Conservation (phyloP, 2,888 invertebrate species). For the Frankliniella fusca region DNA sequence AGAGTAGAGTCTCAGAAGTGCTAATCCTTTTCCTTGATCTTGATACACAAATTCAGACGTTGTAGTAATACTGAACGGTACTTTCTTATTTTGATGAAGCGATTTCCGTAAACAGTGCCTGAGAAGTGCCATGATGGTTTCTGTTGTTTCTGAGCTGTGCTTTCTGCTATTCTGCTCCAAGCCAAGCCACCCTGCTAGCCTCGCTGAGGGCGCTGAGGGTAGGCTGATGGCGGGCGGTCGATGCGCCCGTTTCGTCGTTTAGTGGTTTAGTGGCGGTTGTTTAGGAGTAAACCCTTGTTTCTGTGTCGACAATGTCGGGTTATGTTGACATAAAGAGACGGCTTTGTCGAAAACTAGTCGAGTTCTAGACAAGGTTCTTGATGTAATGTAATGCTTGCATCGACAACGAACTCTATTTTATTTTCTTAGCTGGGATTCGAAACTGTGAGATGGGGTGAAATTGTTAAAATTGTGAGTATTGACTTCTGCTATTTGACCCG, state of each 20-base stretch:
- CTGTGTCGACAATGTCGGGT: background rate
- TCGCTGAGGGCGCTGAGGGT: no score
- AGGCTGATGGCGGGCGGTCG: no score
- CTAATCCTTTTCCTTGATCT: background rate
- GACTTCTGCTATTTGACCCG: slow-evolving; percentile 1
- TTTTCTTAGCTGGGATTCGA: background rate
- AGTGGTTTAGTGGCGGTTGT: background rate
- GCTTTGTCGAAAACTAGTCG: background rate
- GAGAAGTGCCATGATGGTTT: background rate
- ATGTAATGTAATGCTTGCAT: background rate
- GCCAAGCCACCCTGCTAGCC: no score
- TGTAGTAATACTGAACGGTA: background rate
- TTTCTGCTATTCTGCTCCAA: no score
- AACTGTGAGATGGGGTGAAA: background rate
- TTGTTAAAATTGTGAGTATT: slow-evolving; percentile 2
- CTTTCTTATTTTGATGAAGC: background rate
- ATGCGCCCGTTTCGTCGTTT: no score
- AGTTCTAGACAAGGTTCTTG: background rate
- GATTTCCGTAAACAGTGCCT: background rate
- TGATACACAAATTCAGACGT: background rate
- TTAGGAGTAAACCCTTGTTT: background rate
- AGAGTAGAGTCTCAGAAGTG: background rate
- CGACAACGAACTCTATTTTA: background rate
- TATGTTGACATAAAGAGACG: slow-evolving; percentile 23
- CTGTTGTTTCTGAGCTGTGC: background rate